These are phyloP conservation scores for Perca fluviatilis DNA, from an alignment of 2,113 vertebrate genomes.

Conservation along the genomic window DNA sequence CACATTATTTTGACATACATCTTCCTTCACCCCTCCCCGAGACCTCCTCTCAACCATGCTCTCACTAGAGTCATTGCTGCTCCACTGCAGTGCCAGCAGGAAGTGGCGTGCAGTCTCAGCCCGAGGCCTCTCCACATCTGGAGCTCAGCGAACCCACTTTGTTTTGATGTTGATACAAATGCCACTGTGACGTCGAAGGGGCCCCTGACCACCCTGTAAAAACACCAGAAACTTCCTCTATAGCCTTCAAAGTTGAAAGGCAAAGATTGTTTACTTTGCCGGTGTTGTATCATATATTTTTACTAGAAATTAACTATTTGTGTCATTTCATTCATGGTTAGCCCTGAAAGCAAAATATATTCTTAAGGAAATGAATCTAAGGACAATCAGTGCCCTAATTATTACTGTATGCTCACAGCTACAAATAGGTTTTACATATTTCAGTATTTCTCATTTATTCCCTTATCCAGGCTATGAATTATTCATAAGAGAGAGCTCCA, in stretches of 20 bases:
- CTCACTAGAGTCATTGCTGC: conserved; percentile 60
- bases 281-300: conserved; percentile 17
- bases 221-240: conserved; percentile 41
- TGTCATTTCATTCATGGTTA: conserved; percentile 43
- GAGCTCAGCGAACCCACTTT: conserved; percentile 60
- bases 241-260: conserved; percentile 20
- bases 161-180: conserved; percentile 58
- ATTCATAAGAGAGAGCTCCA: conserved; percentile 71
- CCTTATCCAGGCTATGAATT: conserved; percentile 67
- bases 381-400: conserved; percentile 69
- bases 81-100: conserved; percentile 65
- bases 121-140: conserved; percentile 71
- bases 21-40: conserved; percentile 52
- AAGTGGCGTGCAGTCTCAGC: conserved; percentile 71
- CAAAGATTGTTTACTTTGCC: conserved; percentile 23
- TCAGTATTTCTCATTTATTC: conserved; percentile 77
- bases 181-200: conserved; percentile 32
- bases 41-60: conserved; percentile 60
- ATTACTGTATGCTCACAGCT: conserved; percentile 75
- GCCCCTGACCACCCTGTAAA: conserved; percentile 36
- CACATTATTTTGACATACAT: conserved; percentile 82
- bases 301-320: conserved; percentile 18
- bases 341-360: conserved; percentile 57
- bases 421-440: conserved; percentile 78
- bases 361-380: conserved; percentile 70